Base-by-base conservation (phyloP, 2,797 vertebrate genomes). In the Hybognathus amarus region DNA sequence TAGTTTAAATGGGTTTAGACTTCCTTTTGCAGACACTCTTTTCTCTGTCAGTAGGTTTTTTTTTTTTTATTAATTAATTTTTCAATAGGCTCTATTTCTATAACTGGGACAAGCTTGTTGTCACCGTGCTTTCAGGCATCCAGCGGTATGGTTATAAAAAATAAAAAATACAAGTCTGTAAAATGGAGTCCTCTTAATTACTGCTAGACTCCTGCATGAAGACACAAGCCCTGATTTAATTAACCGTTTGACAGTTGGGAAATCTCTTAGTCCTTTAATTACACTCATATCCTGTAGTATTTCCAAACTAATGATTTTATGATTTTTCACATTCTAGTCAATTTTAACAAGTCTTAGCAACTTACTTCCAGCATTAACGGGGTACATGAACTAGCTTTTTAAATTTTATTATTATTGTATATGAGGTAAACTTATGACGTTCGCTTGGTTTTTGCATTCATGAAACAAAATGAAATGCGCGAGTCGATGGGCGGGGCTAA, bases 201-300 rank as follows among this genome's bases (percentile, higher is more conserved):
- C 80, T 59, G 68, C 74, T 84, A 74, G 7, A 73, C 56, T 42
- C 52, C 52, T 74, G 40, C 78, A 80, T 76, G 59, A 76, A 83
- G 75, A 77, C 71, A 50, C 67, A 83, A 59, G 76, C 79, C 61
- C 74, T 81, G 75, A 83, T 81, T 86, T 86, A 87, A 87, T 85
- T 79, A 83, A 85, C 59, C 30, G 7, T 80, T 85, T 67, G 59
- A 82, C 75, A 76, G 45, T 81, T 83, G 69, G 81, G 81, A 88
- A 82, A 86, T 85, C 86, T 83, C 20, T 42, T n/a, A 67, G 77
- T 78, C 50, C 66, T 67, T 80, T 87, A 89, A 86, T 86, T 87
- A 86, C 40, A 38, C 45, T 83, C 64, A 38, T 66, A 38, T 80
- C n/a, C 67, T 70, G 11, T 47, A 68, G 67, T 82, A 64, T 84